Evolutionary conservation across 2,888 invertebrate species (phyloP).

Genomic region (Slavum lentiscoides): DNA sequence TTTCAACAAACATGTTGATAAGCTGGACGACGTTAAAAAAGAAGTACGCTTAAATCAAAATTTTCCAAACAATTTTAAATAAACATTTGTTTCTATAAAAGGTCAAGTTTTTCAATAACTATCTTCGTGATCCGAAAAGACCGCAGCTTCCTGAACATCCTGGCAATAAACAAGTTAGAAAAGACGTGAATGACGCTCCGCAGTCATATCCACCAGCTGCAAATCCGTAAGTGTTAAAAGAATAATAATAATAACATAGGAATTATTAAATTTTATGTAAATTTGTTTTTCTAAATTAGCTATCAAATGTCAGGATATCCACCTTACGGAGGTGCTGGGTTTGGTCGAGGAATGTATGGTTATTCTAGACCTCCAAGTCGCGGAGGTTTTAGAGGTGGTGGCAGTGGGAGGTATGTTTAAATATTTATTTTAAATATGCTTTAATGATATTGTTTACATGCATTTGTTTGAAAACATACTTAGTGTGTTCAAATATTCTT

Average conservation of each 20-base stretch:
- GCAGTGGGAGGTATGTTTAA: constrained; percentile 54
- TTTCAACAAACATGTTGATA: constrained; percentile 94
- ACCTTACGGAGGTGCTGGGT: constrained; percentile 51
- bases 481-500: not conserved
- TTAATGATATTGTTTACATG: not conserved
- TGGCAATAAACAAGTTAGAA: constrained; percentile 64
- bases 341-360: constrained; percentile 54
- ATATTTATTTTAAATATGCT: not conserved
- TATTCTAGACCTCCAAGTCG: constrained; percentile 54
- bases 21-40: constrained; percentile 94
- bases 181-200: constrained; percentile 62
- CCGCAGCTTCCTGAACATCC: constrained; percentile 90
- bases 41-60: constrained; percentile 66
- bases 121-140: constrained; percentile 86
- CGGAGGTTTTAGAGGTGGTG: constrained; percentile 54
- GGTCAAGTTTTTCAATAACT: constrained; percentile 96
- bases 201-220: constrained; percentile 58
- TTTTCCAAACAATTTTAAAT: not conserved
- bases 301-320: constrained; percentile 52
- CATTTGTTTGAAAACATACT: not conserved
- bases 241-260: not conserved
- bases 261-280: not conserved
- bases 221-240: constrained; percentile 47
- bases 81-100: constrained; percentile 56
- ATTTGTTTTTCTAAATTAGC: not conserved